A percentile compares a stretch with the other conserved stretches of the same genome.
These are phyloP conservation scores for Patagioenas fasciata DNA, from an alignment of 2,113 vertebrate species.

Conservation along the genomic window DNA sequence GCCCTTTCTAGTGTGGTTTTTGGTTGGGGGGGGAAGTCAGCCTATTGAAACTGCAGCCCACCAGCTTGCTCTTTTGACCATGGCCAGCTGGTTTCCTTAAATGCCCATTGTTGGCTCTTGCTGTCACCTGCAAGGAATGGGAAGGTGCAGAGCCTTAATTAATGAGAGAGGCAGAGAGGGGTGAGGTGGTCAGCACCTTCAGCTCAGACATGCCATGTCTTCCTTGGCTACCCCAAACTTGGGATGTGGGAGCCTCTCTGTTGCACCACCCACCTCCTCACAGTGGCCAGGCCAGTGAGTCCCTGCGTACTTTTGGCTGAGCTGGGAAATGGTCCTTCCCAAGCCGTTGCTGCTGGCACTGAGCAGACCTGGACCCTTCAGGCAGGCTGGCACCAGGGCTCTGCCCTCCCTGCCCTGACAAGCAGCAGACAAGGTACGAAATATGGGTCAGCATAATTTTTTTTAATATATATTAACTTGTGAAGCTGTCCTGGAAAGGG, in stretches of 20 bases:
- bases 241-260: neutral
- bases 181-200: neutral
- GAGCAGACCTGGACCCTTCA: neutral
- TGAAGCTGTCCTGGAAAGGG: neutral
- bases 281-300: neutral
- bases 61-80: neutral
- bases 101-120: fast-evolving
- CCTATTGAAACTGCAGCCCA: neutral
- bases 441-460: neutral
- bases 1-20: neutral
- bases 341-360: neutral
- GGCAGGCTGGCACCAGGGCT: neutral
- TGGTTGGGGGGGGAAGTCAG: neutral
- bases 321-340: neutral
- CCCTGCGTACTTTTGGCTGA: neutral
- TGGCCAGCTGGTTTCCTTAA: neutral
- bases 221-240: neutral
- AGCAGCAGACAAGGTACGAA: neutral
- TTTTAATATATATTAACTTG: neutral
- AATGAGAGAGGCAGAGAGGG: neutral
- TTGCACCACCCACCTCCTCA: neutral
- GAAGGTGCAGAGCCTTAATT: neutral
- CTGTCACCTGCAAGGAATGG: no score
- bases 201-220: neutral
- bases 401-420: neutral